Conservation (phyloP, 2,113 vertebrate species). For the Ctenomys sociabilis region DNA sequence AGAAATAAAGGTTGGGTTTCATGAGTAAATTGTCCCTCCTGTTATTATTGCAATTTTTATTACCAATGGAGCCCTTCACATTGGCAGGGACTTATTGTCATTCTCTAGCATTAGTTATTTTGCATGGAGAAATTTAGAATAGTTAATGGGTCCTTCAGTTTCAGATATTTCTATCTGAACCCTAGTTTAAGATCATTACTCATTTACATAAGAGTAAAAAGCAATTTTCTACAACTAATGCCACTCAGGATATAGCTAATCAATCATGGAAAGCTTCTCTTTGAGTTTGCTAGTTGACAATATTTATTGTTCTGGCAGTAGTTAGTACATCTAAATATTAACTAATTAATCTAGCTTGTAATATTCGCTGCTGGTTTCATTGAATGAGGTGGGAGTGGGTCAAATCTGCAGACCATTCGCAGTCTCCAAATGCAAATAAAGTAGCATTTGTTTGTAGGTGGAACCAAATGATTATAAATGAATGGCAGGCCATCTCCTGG, state of each 20-base stretch:
- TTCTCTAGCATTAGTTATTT: slow-evolving; percentile 3
- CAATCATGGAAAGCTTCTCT: slow-evolving; percentile 45
- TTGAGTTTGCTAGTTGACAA: slow-evolving; percentile 35
- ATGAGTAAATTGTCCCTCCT: neutral
- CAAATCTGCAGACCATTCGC: slow-evolving; percentile 39
- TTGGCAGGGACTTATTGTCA: neutral
- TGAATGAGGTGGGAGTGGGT: slow-evolving; percentile 68
- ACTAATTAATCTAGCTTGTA: slow-evolving; percentile 81
- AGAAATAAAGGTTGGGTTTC: slow-evolving; percentile 36
- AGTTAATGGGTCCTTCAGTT: neutral
- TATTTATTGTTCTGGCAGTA: slow-evolving; percentile 73
- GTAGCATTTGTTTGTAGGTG: slow-evolving; percentile 86
- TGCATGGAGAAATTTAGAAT: slow-evolving; percentile 25
- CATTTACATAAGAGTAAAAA: slow-evolving; percentile 17
- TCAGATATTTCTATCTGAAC: neutral
- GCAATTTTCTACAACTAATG: neutral
- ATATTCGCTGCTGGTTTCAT: slow-evolving; percentile 74
- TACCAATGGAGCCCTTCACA: neutral
- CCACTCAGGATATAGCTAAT: slow-evolving; percentile 22
- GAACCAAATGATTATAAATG: slow-evolving; percentile 89
- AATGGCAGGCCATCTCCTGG: slow-evolving; percentile 87
- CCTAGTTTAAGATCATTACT: neutral
- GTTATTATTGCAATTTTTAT: neutral
- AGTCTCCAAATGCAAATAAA: slow-evolving; percentile 77
- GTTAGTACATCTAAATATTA: slow-evolving; percentile 64